Evolutionary conservation across 2,888 invertebrate species (phyloP).

Genomic region (Tineola bisselliella): DNA sequence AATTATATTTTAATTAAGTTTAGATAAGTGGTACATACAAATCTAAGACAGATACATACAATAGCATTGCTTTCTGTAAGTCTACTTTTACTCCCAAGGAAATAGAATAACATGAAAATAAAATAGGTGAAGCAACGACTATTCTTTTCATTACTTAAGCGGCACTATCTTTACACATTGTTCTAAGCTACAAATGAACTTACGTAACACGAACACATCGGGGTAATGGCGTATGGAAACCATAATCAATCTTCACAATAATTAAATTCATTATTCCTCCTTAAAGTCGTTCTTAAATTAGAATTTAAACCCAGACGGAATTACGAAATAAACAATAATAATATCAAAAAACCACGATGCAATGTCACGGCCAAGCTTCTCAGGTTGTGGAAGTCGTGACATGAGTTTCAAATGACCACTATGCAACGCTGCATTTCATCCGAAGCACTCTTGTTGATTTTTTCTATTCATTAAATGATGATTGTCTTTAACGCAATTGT

Average conservation of each 20-base stretch:
- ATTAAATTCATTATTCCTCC: background rate
- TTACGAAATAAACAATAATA: constrained; percentile 12
- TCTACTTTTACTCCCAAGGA: constrained; percentile 30
- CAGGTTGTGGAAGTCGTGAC: constrained; percentile 36
- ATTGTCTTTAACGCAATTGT: constrained; percentile 44
- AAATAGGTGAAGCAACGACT: constrained; percentile 57
- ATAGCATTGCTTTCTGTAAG: constrained; percentile 38
- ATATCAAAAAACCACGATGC: constrained; percentile 32
- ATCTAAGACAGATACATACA: constrained; percentile 25
- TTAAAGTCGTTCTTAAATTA: background rate
- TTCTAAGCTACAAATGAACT: constrained; percentile 33
- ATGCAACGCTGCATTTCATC: constrained; percentile 43
- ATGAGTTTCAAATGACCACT: constrained; percentile 45
- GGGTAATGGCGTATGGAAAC: constrained; percentile 49
- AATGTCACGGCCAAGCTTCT: constrained; percentile 52
- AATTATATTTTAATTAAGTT: background rate
- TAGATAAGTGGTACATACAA: background rate
- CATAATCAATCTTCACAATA: background rate
- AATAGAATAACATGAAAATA: constrained; percentile 37
- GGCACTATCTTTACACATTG: constrained; percentile 57
- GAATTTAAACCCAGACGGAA: background rate
- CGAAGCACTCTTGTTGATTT: constrained; percentile 33
- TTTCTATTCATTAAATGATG: constrained; percentile 26
- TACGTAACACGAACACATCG: constrained; percentile 51
- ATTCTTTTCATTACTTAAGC: constrained; percentile 46